Base-by-base conservation (phyloP, 2,797 vertebrate genomes). In the Nothura maculosa region DNA sequence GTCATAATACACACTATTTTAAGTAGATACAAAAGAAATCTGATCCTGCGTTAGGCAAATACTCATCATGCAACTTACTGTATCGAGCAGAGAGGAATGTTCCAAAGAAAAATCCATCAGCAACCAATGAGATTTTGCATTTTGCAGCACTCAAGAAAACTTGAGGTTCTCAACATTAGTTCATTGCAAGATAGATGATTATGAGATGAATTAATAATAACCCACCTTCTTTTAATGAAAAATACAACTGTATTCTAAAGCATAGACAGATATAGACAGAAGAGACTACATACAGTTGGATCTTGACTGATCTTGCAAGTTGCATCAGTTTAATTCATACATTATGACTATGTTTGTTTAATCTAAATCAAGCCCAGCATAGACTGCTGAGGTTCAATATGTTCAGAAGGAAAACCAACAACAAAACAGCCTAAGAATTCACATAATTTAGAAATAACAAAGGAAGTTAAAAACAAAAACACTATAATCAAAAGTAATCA, bases 51-150 rank as follows among this genome's bases (percentile, higher is more conserved):
- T 73, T 64, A 62, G 38, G 69, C 60, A 96, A 87, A 74, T 54
- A 43, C 21, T 85, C 55, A 89, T 64, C 73, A 52, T 28, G 25
- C 64, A 93, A 82, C 64, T 78, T 74, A 75, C 42, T 77, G 61
- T 84, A 94, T 77, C 3, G 5, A 95, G 45, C 25, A 89, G 55
- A 86, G 43, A 92, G 72, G 73, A 90, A 90, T 1, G 0, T 36
- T 79, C 79, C 85, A 87, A 87, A 64, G 81, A 50, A 91, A 78
- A 96, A 81, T 68, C 72, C 68, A 61, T 92, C 90, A 96, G 82
- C 70, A 94, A 82, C 6, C 45, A 34, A 36, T 25, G 45, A 52
- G 36, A 12, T 17, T 45, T 60, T 81, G 62, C 43, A 9, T 34
- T 85, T 84, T 89, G 67, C 50, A 85, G 45, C 15, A 34, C 34